Evolutionary conservation across 2,113 vertebrate species (phyloP), one percentile per base, ranked within the genome.

Genomic region (Paradisaea rubra): DNA sequence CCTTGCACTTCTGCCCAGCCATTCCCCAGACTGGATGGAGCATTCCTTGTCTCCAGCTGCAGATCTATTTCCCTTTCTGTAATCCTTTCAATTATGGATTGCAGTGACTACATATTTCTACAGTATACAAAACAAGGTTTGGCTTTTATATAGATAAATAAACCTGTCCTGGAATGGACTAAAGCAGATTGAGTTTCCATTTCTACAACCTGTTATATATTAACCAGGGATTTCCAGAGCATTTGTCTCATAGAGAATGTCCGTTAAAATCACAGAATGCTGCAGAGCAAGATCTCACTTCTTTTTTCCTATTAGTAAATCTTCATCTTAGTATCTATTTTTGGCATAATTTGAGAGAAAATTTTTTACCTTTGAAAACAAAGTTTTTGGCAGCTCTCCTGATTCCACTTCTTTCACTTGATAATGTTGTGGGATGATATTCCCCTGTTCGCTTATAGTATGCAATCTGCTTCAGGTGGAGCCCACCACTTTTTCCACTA

Each of bases 301-400:
- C 15, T 6, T 28, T 41, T 19, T 28, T 50, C 37, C 3, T 39
- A 61, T 60, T 28, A 74, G 37, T 35, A 89, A 76, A 57, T n/a
- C 23, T 85, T 79, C 42, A 66, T 13, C 10, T 77, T 45, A 73
- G 61, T 39, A 63, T 6, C 18, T 47, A 47, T 35, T 79, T 66
- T 45, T 20, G 37, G 33, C 41, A 16, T 39, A 79, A 28, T 66
- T 27, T 10, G 14, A 84, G 13, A 81, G 4, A 52, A 37, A 24
- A 25, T 11, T 33, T 33, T 88, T 97, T 96, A 98, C 98, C 97
- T 96, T 96, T 96, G 82, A 98, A 98, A 95, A 96, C 65, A 95
- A 98, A 98, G 53, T 98, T 98, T 96, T 98, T 98, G 49, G 98
- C 98, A 50, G 98, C 98, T 97, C 97, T 97, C 94, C 98, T 97